Conservation (phyloP, 2,113 vertebrate species). For the Zosterops borbonicus region DNA sequence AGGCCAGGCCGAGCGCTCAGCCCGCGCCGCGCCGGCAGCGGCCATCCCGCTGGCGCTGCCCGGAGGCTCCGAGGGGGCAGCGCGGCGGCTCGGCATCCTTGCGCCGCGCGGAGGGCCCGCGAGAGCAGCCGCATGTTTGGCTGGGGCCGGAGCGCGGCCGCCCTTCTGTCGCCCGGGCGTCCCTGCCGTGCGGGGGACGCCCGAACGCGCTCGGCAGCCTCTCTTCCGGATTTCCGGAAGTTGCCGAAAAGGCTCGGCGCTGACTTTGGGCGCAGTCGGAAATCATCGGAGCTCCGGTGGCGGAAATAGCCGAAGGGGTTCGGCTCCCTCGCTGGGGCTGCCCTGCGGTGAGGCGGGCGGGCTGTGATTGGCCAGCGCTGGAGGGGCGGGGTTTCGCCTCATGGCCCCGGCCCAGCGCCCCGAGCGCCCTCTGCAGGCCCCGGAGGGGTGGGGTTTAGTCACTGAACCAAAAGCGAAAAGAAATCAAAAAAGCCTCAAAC, state of each 20-base stretch:
- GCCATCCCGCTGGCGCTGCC: background rate
- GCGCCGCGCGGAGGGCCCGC: background rate
- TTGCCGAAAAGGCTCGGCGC: background rate
- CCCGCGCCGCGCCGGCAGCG: background rate
- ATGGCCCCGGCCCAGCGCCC: rapidly evolving
- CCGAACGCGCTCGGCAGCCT: background rate
- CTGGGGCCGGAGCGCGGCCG: rapidly evolving
- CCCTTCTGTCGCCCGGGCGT: rapidly evolving
- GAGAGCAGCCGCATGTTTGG: background rate
- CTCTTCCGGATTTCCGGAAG: background rate
- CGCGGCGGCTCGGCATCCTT: background rate
- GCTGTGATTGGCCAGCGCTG: background rate
- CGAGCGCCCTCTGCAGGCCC: rapidly evolving
- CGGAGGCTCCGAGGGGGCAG: background rate
- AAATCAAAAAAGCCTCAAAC: too few species aligned
- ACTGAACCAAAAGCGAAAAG: rapidly evolving
- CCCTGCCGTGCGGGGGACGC: background rate
- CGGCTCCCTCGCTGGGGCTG: background rate
- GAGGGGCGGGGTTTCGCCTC: background rate
- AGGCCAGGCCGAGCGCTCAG: background rate
- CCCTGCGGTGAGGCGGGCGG: rapidly evolving
- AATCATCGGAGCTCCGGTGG: rapidly evolving
- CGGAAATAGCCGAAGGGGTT: background rate
- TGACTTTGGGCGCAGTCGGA: background rate
- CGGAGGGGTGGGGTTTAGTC: rapidly evolving